Evolutionary conservation across 2,888 invertebrate species (phyloP).

Genomic region (Dermolepida albohirtum): DNA sequence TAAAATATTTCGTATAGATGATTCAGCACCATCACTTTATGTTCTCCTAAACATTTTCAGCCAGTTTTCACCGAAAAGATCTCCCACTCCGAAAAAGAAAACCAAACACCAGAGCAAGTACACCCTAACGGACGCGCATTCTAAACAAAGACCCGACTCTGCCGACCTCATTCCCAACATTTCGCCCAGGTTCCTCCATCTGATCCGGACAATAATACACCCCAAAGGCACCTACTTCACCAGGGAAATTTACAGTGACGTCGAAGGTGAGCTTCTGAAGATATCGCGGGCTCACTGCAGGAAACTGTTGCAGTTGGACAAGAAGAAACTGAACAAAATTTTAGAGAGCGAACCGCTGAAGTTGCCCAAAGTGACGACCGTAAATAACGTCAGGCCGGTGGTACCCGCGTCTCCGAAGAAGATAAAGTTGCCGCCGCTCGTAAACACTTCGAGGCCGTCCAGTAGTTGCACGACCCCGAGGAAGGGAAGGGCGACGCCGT

Average conservation of each 20-base stretch:
- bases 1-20: too few species aligned
- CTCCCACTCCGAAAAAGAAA: neutral
- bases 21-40: too few species aligned
- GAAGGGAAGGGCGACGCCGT: neutral
- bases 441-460: neutral
- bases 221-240: slow-evolving; percentile 3
- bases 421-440: slow-evolving; percentile 20
- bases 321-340: slow-evolving; percentile 15
- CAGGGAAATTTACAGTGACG: slow-evolving; percentile 1
- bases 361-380: slow-evolving; percentile 37
- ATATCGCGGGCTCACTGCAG: slow-evolving; percentile 48
- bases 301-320: slow-evolving; percentile 43
- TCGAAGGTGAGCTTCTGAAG: slow-evolving; percentile 40
- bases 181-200: slow-evolving; percentile 45
- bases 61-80: neutral
- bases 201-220: slow-evolving; percentile 44
- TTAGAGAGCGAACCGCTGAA: slow-evolving; percentile 28
- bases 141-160: slow-evolving; percentile 21
- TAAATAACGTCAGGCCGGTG: neutral
- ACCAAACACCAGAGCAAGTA: slow-evolving; percentile 12
- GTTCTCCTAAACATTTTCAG: too few species aligned
- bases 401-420: slow-evolving; percentile 16
- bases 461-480: neutral
- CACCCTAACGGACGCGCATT: slow-evolving; percentile 1
- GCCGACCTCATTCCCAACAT: slow-evolving; percentile 25